phyloP scores from a whole-genome alignment of 2,113 vertebrate species.

The Pseudorasbora parva region DNA sequence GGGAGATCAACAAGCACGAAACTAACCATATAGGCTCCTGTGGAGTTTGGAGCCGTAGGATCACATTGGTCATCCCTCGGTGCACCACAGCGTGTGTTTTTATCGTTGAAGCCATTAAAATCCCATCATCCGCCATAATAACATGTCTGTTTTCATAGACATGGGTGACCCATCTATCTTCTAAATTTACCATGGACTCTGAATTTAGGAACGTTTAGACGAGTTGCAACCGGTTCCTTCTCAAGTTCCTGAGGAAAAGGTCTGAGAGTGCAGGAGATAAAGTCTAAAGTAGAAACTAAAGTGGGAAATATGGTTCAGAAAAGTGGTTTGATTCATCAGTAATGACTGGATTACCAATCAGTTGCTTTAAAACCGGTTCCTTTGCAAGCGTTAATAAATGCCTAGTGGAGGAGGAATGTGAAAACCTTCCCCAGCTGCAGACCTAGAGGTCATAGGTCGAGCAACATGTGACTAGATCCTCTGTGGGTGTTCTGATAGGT shows the following conservation, averaged over 20 bases:
- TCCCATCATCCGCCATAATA: constrained; percentile 55
- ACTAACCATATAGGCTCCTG: constrained; percentile 35
- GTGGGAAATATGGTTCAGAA: constrained; percentile 8
- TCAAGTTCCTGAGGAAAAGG: constrained; percentile 32
- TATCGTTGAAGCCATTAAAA: constrained; percentile 59
- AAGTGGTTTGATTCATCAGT: constrained; percentile 19
- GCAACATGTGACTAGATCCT: constrained; percentile 73
- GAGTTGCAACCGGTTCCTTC: constrained; percentile 38
- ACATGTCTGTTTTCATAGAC: constrained; percentile 55
- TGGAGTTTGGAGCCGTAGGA: constrained; percentile 9
- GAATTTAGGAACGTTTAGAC: constrained; percentile 42
- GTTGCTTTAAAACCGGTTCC: constrained; percentile 66
- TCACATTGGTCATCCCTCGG: constrained; percentile 19
- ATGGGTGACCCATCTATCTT: constrained; percentile 57
- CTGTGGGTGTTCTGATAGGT: constrained; percentile 64
- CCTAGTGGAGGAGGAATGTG: constrained; percentile 70
- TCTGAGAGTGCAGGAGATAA: constrained; percentile 43
- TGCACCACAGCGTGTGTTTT: constrained; percentile 53
- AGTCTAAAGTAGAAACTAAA: constrained; percentile 30
- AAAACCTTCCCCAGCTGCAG: constrained; percentile 73
- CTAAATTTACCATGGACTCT: constrained; percentile 55
- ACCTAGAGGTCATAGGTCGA: constrained; percentile 70
- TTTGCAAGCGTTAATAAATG: constrained; percentile 70
- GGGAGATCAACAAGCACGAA: constrained; percentile 20
- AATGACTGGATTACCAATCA: constrained; percentile 49